Percentiles rank a stretch among this genome's conserved stretches.
Conservation (phyloP, 1,140 invertebrate species). For the Diorhabda sublineata region DNA sequence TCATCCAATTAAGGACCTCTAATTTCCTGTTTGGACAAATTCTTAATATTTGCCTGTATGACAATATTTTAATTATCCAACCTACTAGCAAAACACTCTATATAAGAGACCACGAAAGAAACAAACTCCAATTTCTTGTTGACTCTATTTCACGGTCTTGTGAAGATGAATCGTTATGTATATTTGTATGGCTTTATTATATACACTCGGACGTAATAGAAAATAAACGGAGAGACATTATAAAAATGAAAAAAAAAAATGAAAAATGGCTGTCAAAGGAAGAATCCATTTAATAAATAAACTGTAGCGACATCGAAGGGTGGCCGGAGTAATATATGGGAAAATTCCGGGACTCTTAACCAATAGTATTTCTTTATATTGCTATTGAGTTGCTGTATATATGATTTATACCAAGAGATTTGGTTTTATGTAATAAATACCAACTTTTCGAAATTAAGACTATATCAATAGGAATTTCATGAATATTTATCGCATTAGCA, state of each 20-base stretch:
- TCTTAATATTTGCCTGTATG: too few species aligned
- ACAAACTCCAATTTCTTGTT: not conserved
- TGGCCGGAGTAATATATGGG: slow-evolving; percentile 26
- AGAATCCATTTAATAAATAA: slow-evolving; percentile 30
- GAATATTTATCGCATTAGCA: too few species aligned
- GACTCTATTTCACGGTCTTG: not conserved
- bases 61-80: too few species aligned
- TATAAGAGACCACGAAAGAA: too few species aligned
- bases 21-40: too few species aligned
- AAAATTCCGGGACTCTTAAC: slow-evolving; percentile 25
- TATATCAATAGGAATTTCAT: too few species aligned
- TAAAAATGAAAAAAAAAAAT: slow-evolving; percentile 27
- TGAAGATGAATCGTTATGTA: slow-evolving; percentile 14
- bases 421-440: too few species aligned
- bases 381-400: not conserved
- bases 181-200: slow-evolving; percentile 17
- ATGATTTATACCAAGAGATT: too few species aligned
- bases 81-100: too few species aligned
- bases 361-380: not conserved
- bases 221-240: slow-evolving; percentile 23
- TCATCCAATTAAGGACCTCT: too few species aligned
- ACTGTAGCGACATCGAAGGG: slow-evolving; percentile 27
- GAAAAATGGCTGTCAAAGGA: slow-evolving; percentile 26
- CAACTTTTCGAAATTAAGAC: too few species aligned
- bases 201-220: slow-evolving; percentile 25